Conservation (phyloP, 2,797 vertebrate genomes). For the Percopsis omiscomaycus region DNA sequence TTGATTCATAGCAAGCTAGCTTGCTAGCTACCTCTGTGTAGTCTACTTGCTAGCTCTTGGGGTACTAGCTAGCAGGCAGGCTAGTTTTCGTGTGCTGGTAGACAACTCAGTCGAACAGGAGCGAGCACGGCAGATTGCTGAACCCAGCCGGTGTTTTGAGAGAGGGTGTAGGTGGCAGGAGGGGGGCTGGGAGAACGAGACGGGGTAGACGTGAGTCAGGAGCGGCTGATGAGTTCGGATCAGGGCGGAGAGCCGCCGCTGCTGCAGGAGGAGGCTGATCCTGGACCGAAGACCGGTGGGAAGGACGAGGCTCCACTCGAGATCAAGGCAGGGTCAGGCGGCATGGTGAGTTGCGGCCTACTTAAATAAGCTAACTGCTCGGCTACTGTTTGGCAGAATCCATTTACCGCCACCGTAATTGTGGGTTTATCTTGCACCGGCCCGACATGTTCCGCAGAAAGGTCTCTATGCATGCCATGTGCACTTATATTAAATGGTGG, state of each 20-base stretch:
- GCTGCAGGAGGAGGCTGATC: constrained; percentile 85
- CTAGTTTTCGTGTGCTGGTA: constrained; percentile 53
- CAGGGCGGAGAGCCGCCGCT: constrained; percentile 83
- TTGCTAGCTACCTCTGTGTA: constrained; percentile 48
- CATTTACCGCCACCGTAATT: constrained; percentile 35
- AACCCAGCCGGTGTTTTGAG: constrained; percentile 43
- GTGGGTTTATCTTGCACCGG: constrained; percentile 11
- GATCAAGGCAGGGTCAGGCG: constrained; percentile 76
- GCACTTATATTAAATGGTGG: constrained; percentile 5
- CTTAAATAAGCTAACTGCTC: constrained; percentile 21
- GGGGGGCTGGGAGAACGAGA: constrained; percentile 74
- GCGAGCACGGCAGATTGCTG: constrained; percentile 53
- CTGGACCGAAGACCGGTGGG: constrained; percentile 76
- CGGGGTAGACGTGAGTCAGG: constrained; percentile 80
- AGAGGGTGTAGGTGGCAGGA: constrained; percentile 59
- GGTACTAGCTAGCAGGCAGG: constrained; percentile 47
- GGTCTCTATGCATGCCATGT: constrained; percentile 7
- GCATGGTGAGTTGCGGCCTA: constrained; percentile 82
- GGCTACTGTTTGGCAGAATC: constrained; percentile 26
- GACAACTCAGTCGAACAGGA: constrained; percentile 47
- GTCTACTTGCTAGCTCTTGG: constrained; percentile 51
- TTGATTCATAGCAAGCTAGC: constrained; percentile 61
- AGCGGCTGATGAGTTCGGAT: constrained; percentile 86
- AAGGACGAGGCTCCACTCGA: constrained; percentile 75
- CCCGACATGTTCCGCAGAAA: neutral